These are phyloP conservation scores for Seriola dumerili DNA, from an alignment of 2,113 vertebrate genomes.

Conservation along the genomic window DNA sequence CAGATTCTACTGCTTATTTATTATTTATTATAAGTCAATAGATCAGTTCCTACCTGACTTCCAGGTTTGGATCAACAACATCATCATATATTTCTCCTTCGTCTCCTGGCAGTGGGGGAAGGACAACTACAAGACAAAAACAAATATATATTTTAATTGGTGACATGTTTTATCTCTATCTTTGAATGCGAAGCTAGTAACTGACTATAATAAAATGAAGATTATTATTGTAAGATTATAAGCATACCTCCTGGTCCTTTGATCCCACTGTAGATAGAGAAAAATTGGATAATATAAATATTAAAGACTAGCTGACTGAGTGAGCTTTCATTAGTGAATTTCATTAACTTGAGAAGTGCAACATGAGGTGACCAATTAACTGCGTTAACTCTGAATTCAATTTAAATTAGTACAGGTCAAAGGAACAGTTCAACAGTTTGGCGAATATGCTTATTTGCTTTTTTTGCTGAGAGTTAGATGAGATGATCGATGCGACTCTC, in stretches of 20 bases:
- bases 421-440: neutral
- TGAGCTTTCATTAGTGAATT: neutral
- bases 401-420: neutral
- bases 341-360: neutral
- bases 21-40: neutral
- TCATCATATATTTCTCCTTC: slow-evolving; percentile 92
- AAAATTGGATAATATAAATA: neutral
- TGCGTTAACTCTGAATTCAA: too few species aligned
- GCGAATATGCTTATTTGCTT: too few species aligned
- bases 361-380: neutral
- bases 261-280: slow-evolving; percentile 76
- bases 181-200: neutral
- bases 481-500: too few species aligned
- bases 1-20: neutral
- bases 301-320: slow-evolving; percentile 5
- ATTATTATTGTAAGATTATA: neutral
- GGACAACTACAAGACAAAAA: slow-evolving; percentile 76
- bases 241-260: slow-evolving; percentile 85
- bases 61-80: slow-evolving; percentile 83
- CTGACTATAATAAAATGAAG: neutral
- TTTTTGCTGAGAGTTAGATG: too few species aligned
- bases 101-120: slow-evolving; percentile 83
- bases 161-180: neutral
- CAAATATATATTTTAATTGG: neutral
- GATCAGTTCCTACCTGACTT: slow-evolving; percentile 81